A percentile compares a stretch with the other conserved stretches of the same genome.
phyloP scores from a whole-genome alignment of 1,140 invertebrate species.

The Drosophila pachea region DNA sequence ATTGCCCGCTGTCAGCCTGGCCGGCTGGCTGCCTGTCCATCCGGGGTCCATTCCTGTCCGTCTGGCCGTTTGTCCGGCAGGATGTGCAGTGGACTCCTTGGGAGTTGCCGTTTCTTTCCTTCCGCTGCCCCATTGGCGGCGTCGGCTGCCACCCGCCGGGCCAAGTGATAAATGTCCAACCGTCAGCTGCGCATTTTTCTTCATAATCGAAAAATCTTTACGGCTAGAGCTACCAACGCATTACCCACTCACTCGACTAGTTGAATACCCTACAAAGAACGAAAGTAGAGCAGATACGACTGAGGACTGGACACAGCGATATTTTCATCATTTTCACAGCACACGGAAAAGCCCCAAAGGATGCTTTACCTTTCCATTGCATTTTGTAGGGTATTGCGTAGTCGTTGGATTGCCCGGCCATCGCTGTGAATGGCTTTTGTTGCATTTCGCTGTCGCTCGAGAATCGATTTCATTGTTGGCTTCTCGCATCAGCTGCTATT shows the following conservation, averaged over 20 bases:
- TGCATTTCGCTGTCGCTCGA: constrained; percentile 33
- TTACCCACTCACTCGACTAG: neutral
- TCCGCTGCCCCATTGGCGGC: constrained; percentile 4
- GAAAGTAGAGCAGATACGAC: no score
- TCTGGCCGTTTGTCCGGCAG: neutral
- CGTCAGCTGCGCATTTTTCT: constrained; percentile 66
- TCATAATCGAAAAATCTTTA: constrained; percentile 70
- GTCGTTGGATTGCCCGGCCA: constrained; percentile 2
- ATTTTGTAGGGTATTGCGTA: neutral
- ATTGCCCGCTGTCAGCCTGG: constrained; percentile 15
- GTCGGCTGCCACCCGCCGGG: constrained; percentile 21
- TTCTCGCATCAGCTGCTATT: constrained; percentile 53
- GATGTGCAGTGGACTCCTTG: constrained; percentile 6
- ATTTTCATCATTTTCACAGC: no score
- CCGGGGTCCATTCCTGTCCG: no score
- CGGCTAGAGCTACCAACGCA: constrained; percentile 1
- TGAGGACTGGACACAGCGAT: no score
- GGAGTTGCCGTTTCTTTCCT: constrained; percentile 2
- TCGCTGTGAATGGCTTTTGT: constrained; percentile 26
- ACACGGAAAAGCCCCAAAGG: no score
- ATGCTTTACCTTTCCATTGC: neutral
- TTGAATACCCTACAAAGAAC: constrained; percentile 15
- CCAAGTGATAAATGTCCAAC: constrained; percentile 61
- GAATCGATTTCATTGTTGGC: constrained; percentile 56
- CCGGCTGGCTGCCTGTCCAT: neutral